Conservation (phyloP, 2,797 vertebrate species). For the Diplodus sargus region DNA sequence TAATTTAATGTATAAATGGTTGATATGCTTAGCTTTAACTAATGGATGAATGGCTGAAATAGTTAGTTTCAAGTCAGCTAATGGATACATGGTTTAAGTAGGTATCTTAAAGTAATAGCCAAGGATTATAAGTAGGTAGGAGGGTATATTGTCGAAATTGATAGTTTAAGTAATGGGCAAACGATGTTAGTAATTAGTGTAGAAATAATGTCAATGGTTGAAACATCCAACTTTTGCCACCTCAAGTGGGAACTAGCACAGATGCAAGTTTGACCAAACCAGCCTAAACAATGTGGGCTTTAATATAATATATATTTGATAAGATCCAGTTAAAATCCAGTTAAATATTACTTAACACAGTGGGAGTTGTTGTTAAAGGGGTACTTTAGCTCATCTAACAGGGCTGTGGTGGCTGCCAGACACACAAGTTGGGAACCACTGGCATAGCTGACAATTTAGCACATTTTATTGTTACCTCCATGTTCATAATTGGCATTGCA, state of each 20-base stretch:
- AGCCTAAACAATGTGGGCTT: too few relatives aligned
- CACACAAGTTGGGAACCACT: background rate
- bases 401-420: background rate
- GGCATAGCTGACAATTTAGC: background rate
- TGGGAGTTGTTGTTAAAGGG: background rate
- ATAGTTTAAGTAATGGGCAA: too few relatives aligned
- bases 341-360: background rate
- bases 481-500: conserved; percentile 10
- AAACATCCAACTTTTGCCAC: too few relatives aligned
- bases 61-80: too few relatives aligned
- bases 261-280: too few relatives aligned
- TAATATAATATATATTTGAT: too few relatives aligned
- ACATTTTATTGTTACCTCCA: conserved; percentile 16
- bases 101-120: too few relatives aligned
- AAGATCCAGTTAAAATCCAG: background rate
- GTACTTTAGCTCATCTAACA: background rate
- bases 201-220: background rate
- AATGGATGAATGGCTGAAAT: background rate
- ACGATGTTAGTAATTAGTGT: too few relatives aligned
- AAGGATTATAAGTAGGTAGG: too few relatives aligned
- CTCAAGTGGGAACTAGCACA: too few relatives aligned
- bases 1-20: background rate
- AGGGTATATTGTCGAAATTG: too few relatives aligned
- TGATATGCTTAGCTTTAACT: background rate
- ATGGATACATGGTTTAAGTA: too few relatives aligned